phyloP scores from a whole-genome alignment of 1,140 invertebrate species.

The Drosophila erecta region DNA sequence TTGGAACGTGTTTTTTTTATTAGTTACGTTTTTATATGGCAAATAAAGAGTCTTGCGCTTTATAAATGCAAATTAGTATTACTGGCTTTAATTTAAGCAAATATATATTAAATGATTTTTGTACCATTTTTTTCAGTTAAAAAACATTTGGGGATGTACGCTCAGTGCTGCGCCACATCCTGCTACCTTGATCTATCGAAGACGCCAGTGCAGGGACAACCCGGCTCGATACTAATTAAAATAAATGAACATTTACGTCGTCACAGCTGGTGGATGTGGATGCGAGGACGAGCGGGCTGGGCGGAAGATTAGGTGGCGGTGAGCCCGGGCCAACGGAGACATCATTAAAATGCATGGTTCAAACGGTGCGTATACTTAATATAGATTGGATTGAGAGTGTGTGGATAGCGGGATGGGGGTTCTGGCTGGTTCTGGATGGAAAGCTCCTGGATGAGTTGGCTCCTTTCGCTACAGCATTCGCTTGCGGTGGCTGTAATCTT shows the following conservation, averaged over 20 bases:
- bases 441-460: slow-evolving; percentile 35
- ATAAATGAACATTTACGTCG: slow-evolving; percentile 75
- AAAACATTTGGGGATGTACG: slow-evolving; percentile 38
- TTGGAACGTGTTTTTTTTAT: no score
- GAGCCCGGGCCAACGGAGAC: slow-evolving; percentile 52
- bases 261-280: slow-evolving; percentile 33
- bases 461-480: slow-evolving; percentile 23
- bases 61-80: no score
- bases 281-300: slow-evolving; percentile 12
- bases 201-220: slow-evolving; percentile 19
- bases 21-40: no score
- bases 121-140: background rate
- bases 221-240: slow-evolving; percentile 76
- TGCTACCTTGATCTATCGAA: slow-evolving; percentile 40
- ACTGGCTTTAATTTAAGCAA: no score
- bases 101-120: no score
- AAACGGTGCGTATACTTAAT: slow-evolving; percentile 79
- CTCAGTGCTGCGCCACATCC: slow-evolving; percentile 1
- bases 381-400: slow-evolving; percentile 62
- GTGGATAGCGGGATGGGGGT: background rate
- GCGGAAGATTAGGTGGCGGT: slow-evolving; percentile 34
- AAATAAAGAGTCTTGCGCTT: no score
- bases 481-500: slow-evolving; percentile 68
- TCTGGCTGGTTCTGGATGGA: no score
- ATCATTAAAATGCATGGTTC: slow-evolving; percentile 83